A percentile compares a stretch with the other conserved stretches of the same genome.
Conservation (phyloP, 2,113 vertebrate genomes). For the Osmerus mordax region DNA sequence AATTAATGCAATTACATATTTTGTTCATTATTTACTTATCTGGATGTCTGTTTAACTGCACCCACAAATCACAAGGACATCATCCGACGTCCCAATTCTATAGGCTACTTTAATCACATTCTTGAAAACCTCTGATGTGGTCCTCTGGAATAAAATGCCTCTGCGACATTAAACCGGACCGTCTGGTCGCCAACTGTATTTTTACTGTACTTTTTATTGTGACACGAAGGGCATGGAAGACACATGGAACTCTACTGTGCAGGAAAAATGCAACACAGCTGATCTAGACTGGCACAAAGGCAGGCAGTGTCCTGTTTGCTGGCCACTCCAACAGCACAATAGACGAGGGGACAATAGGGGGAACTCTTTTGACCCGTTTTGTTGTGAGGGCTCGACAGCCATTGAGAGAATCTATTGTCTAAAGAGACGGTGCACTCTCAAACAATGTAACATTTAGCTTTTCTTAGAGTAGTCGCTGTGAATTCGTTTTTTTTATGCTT, state of each 20-base stretch:
- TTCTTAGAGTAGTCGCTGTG: constrained; percentile 37
- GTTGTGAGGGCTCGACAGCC: constrained; percentile 57
- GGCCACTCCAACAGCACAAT: constrained; percentile 71
- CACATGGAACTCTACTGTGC: constrained; percentile 52
- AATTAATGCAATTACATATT: too few species aligned
- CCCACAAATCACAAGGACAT: too few species aligned
- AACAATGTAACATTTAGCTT: constrained; percentile 58
- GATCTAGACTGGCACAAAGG: constrained; percentile 67
- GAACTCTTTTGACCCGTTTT: constrained; percentile 60
- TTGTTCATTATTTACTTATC: too few species aligned
- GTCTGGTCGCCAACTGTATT: constrained; percentile 45
- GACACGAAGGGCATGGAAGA: constrained; percentile 58
- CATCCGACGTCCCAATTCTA: too few species aligned
- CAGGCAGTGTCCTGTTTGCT: constrained; percentile 68
- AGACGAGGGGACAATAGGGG: constrained; percentile 65
- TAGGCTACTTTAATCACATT: not conserved
- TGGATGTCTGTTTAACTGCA: too few species aligned
- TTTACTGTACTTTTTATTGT: constrained; percentile 16
- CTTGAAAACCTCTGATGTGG: constrained; percentile 11
- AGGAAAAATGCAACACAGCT: constrained; percentile 58
- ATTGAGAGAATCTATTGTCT: constrained; percentile 66
- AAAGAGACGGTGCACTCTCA: constrained; percentile 52
- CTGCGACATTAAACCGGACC: constrained; percentile 40
- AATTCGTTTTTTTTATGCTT: constrained; percentile 19
- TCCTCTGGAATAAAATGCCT: constrained; percentile 29